Base-by-base conservation (phyloP, 1,140 invertebrate species). In the Bradynema listronoti region DNA sequence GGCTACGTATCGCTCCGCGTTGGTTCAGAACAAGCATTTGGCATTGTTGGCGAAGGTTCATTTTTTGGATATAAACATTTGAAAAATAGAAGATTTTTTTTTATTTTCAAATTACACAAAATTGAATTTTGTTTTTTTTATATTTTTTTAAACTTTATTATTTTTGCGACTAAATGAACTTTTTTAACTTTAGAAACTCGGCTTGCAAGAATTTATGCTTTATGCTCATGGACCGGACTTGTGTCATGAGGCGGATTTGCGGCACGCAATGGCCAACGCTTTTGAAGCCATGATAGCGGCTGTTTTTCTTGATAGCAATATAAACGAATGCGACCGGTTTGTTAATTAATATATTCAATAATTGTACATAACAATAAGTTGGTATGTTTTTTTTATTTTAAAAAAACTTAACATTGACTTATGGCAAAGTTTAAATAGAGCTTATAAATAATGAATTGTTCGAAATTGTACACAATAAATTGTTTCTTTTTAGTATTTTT, bases 241-340 rank as follows among this genome's bases (percentile, higher is more conserved):
- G 5, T 50, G 47, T 25, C 47, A 50, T 24, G 91, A 97, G 79
- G 84, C 92, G 39, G 93, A 96, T 77, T 81, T 97, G 57, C 80
- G 86, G 19, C 91, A 95, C 82, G 94, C 94, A 0, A 95, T 97
- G 90, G 94, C 94, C 5, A 98, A 99, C 81, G 95, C 92, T 77
- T 97, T 98, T 82, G 94, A 98, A 80, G 94, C 94, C 1, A 79
- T 99, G 9, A 93, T 98, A 89, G 93, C 81, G 9, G 91, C 93
- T 0, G 81, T 99, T 0, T 94, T 93, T 75, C 79, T 98, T 0
- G 94, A 99, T 80, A 89, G 88, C 33, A 90, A 88, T 0, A 86
- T 96, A 34, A 84, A 91, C 6, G 43, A 56, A 69, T 68, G 57
- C 56, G 66, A 70, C 66, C n/a, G 42, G 52, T 73, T n/a, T n/a